Evolutionary conservation across 2,797 vertebrate genomes (phyloP).

Genomic region (Enoplosus armatus): DNA sequence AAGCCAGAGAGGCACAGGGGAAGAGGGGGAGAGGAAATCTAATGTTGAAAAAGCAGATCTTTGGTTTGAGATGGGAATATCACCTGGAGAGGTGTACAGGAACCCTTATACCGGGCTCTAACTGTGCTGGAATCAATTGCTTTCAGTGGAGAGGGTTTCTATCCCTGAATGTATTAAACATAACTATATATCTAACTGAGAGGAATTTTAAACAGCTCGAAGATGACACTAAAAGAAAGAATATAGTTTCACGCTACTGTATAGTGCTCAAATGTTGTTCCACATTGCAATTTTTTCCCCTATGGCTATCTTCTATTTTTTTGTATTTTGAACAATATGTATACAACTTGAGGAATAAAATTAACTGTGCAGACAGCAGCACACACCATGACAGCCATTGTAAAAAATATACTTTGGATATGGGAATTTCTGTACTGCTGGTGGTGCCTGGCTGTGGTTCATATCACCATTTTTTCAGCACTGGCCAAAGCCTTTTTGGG

Average conservation of each 20-base stretch:
- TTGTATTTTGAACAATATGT: conserved; percentile 6
- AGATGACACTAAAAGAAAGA: conserved; percentile 8
- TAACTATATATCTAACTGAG: conserved; percentile 13
- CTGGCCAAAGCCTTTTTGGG: neutral
- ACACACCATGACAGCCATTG: neutral
- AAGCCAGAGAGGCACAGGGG: conserved; percentile 42
- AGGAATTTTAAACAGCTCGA: conserved; percentile 39
- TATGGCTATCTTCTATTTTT: neutral
- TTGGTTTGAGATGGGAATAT: conserved; percentile 62
- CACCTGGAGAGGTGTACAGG: conserved; percentile 59
- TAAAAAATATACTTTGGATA: neutral
- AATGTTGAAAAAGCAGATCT: conserved; percentile 49
- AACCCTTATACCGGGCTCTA: conserved; percentile 24
- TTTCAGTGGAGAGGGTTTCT: conserved; percentile 41
- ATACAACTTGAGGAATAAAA: neutral
- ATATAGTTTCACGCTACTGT: neutral
- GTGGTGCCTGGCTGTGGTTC: neutral
- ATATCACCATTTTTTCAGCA: neutral
- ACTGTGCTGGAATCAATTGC: conserved; percentile 44
- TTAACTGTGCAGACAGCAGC: neutral
- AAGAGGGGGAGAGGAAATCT: conserved; percentile 38
- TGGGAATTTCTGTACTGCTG: neutral
- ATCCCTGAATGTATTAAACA: conserved; percentile 32
- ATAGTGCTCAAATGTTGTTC: neutral
- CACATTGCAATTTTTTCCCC: neutral